Base-by-base conservation (phyloP, 2,797 vertebrate species). In the Eulemur albifrons region DNA sequence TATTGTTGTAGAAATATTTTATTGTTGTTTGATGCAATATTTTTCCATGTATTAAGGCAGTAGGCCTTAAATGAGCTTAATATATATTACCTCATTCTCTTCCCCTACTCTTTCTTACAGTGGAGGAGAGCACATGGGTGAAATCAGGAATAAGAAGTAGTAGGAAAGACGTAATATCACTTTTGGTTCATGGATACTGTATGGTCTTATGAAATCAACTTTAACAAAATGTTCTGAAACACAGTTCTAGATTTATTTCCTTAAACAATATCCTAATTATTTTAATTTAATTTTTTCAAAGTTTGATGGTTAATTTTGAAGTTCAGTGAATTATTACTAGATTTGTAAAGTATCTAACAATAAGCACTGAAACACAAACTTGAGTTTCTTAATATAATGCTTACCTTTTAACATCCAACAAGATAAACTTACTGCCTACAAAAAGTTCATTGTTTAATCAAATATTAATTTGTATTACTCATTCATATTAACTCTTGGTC, bases 51-150 rank as follows among this genome's bases (percentile, higher is more conserved):
- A 52, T 72, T 77, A 54, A 48, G 12, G 0, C 2, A 67, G 18
- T 25, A 73, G 12, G 0, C 3, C 18, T 8, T 76, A 2, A 25
- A 45, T 38, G 21, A 57, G 4, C 7, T 90, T 57, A 21, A 18
- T 21, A 0, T 30, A 35, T 35, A 20, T 67, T 79, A 32, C 5
- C 2, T 67, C 21, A 45, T 18, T 82, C 45, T 45, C 35, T 75
- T 48, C 2, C 10, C 1, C 43, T 52, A 35, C 7, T 67, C 8
- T 25, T 2, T n/a, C 3, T 9, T 7, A 8, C 1, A 23, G 1
- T 65, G 9, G 23, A 72, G 4, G 4, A 81, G 30, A 63, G 0
- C 6, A 2, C 8, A 5, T 11, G 35, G 32, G 52, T 15, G 5
- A 45, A 54, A 63, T 27, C 27, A 79, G 23, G 12, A 82, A 76